Evolutionary conservation across 2,113 vertebrate genomes (phyloP).

Genomic region (Pelmatolapia mariae): DNA sequence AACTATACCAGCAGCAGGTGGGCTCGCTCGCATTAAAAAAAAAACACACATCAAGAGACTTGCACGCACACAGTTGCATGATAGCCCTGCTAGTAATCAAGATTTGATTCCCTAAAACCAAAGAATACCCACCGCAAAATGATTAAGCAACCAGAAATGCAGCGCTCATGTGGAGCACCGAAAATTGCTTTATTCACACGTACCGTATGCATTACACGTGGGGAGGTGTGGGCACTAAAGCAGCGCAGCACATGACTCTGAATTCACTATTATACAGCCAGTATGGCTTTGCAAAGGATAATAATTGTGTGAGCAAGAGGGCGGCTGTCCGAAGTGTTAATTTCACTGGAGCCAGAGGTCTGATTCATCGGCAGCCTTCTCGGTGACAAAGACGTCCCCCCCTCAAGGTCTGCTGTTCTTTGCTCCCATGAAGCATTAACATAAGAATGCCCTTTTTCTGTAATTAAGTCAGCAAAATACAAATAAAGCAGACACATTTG

Average conservation of each 20-base stretch:
- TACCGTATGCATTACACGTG: background rate
- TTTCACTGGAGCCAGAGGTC: background rate
- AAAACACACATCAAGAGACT: background rate
- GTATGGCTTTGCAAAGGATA: background rate
- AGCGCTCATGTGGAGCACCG: background rate
- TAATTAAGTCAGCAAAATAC: background rate
- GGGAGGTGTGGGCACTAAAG: background rate
- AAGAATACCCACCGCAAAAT: background rate
- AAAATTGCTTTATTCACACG: background rate
- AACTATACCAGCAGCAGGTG: constrained; percentile 33
- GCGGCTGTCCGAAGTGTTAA: background rate
- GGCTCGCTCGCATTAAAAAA: background rate
- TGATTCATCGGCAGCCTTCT: background rate
- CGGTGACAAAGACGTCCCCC: background rate
- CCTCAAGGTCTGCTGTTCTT: background rate
- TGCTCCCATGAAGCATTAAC: background rate
- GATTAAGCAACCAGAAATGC: background rate
- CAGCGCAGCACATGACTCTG: background rate
- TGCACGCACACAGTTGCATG: background rate
- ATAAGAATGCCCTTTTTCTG: background rate
- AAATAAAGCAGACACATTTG: background rate
- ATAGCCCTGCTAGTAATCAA: background rate
- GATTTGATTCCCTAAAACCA: constrained; percentile 12
- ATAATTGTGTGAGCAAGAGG: background rate
- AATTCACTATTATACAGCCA: background rate